Conservation (phyloP, 2,797 vertebrate species). For the Sylvilagus floridanus region DNA sequence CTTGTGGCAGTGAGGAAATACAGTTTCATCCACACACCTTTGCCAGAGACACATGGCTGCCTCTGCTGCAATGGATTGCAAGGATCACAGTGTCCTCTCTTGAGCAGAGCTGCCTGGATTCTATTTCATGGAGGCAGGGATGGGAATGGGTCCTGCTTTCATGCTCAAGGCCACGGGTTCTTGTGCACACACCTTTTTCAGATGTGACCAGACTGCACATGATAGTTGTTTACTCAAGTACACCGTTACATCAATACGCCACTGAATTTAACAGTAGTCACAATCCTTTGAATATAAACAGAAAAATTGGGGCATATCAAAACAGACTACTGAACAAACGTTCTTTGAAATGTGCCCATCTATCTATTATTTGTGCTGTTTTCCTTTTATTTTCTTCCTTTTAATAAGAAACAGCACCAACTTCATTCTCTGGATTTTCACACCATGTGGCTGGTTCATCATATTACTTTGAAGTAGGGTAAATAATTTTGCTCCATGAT, state of each 20-base stretch:
- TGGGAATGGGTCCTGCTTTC: too few relatives aligned
- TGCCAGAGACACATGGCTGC: not conserved
- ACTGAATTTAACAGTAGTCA: not conserved
- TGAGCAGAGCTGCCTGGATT: not conserved
- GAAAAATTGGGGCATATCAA: not conserved
- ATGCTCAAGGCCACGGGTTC: not conserved
- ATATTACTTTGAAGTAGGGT: constrained; percentile 46
- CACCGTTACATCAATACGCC: not conserved
- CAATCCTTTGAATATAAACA: not conserved
- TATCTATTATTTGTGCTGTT: constrained; percentile 1
- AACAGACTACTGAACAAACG: not conserved
- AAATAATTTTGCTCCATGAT: constrained; percentile 62
- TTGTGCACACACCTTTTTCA: not conserved
- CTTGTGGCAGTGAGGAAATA: not conserved
- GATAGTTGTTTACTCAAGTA: not conserved
- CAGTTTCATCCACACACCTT: not conserved
- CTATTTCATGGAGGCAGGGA: too few relatives aligned
- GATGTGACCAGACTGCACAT: not conserved
- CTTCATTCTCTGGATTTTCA: constrained; percentile 23
- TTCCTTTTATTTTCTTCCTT: not conserved
- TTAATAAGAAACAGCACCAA: not conserved
- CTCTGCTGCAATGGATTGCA: not conserved
- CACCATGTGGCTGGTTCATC: not conserved
- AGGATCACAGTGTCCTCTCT: fast-evolving
- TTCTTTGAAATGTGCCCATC: not conserved